Percentiles rank a stretch among this genome's conserved stretches.
Evolutionary conservation across 2,113 vertebrate species (phyloP).

Genomic region (Nerophis ophidion): DNA sequence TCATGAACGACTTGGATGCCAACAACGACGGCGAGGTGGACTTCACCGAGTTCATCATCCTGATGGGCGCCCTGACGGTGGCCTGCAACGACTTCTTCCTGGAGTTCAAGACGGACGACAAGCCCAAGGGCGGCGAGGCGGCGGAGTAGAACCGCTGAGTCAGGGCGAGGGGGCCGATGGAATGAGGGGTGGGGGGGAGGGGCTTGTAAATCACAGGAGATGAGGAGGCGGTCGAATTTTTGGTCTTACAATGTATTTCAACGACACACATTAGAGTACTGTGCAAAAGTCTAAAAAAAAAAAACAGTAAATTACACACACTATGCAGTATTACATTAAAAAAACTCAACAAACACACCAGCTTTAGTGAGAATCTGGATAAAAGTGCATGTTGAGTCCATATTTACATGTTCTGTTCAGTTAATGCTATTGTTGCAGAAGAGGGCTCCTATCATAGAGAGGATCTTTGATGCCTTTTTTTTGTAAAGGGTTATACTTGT

Average conservation of each 20-base stretch:
- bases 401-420: too few relatives aligned
- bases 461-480: too few relatives aligned
- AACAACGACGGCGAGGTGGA: constrained; percentile 80
- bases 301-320: neutral
- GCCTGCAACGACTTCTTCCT: constrained; percentile 82
- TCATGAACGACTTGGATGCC: constrained; percentile 76
- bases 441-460: too few relatives aligned
- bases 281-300: constrained; percentile 6
- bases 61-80: constrained; percentile 76
- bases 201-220: constrained; percentile 25
- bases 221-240: constrained; percentile 23
- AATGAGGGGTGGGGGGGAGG: neutral
- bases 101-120: constrained; percentile 67
- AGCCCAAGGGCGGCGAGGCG: constrained; percentile 42
- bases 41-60: constrained; percentile 80
- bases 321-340: neutral
- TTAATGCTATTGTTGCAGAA: too few relatives aligned
- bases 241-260: constrained; percentile 46
- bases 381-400: too few relatives aligned
- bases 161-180: neutral
- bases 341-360: too few relatives aligned
- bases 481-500: too few relatives aligned
- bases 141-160: constrained; percentile 58
- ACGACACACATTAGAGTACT: constrained; percentile 20
- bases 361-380: too few relatives aligned